Evolutionary conservation across 2,888 invertebrate species (phyloP), one percentile per base, ranked within the genome.

Genomic region (Drosophila bunnanda): DNA sequence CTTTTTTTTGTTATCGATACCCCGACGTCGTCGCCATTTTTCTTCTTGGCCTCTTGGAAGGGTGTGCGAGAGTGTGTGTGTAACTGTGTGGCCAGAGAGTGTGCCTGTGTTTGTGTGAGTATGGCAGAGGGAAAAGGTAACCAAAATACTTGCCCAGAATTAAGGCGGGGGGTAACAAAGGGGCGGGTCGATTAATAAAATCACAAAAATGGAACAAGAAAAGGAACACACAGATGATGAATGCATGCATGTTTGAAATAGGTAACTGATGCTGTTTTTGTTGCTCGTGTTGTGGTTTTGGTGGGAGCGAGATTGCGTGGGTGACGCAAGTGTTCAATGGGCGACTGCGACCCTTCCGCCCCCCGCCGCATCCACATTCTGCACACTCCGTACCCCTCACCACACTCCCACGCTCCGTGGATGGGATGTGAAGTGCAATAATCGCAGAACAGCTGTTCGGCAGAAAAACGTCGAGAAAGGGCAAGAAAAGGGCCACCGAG

Each of bases 11-110:
- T 85, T 85, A 85, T 87, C 85, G 85, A 89, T 89, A 89, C 82
- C 82, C 77, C 79, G 48, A 61, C 46, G 52, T 69, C 52, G 87
- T 89, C 90, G 90, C 90, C 90, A 91, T 91, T 91, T 90, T 91
- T 85, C 79, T 89, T 83, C 69, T 69, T 69, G 75, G 76, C 64
- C 73, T 44, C 64, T 82, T 77, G 79, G 86, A 80, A 78, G 73
- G 80, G 79, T 71, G 39, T 52, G 68, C 20, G 76, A 66, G 68
- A 64, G 72, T 80, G 68, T 75, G 76, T 67, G 66, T 73, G 73
- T n/a, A n/a, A 79, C 50, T 58, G 69, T 30, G 58, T 75, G 30
- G 79, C 50, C 74, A 57, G 69, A 60, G 50, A 67, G 75, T 64
- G 76, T 69, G 69, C 28, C 44, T 39, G 70, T 77, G 76, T 76